phyloP scores from a whole-genome alignment of 2,888 invertebrate species.

The Notodonta ziczac region DNA sequence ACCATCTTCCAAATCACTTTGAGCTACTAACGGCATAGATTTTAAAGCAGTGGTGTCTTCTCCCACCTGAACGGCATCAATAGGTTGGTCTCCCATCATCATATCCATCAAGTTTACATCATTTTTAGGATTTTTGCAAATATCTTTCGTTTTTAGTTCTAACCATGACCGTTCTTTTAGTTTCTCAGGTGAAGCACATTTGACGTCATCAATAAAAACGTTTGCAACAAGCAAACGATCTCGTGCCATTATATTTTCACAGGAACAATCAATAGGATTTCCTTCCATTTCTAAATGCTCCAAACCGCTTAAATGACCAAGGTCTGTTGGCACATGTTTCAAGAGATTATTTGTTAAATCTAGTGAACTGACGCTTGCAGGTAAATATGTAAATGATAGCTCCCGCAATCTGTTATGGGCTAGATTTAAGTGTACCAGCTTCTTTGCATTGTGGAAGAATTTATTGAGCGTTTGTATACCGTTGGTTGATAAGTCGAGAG shows the following conservation, averaged over 20 bases:
- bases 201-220: conserved; percentile 82
- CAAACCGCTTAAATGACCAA: conserved; percentile 82
- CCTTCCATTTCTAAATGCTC: conserved; percentile 87
- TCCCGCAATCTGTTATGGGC: conserved; percentile 85
- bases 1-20: conserved; percentile 72
- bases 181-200: conserved; percentile 83
- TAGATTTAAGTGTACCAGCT: conserved; percentile 84
- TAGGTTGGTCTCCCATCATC: conserved; percentile 87
- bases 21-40: conserved; percentile 65
- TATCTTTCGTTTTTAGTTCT: conserved; percentile 82
- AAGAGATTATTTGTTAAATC: conserved; percentile 87
- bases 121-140: conserved; percentile 75
- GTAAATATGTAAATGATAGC: conserved; percentile 80
- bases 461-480: conserved; percentile 84
- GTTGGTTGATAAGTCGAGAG: conserved; percentile 87
- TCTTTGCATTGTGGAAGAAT: conserved; percentile 83
- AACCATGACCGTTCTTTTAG: conserved; percentile 82
- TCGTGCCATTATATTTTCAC: conserved; percentile 86
- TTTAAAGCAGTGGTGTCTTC: conserved; percentile 69
- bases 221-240: conserved; percentile 84
- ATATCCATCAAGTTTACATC: conserved; percentile 77
- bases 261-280: conserved; percentile 89
- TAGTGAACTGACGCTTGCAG: conserved; percentile 85
- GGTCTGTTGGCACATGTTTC: conserved; percentile 84
- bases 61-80: conserved; percentile 68